phyloP scores from a whole-genome alignment of 2,888 invertebrate species.

The Tyria jacobaeae region DNA sequence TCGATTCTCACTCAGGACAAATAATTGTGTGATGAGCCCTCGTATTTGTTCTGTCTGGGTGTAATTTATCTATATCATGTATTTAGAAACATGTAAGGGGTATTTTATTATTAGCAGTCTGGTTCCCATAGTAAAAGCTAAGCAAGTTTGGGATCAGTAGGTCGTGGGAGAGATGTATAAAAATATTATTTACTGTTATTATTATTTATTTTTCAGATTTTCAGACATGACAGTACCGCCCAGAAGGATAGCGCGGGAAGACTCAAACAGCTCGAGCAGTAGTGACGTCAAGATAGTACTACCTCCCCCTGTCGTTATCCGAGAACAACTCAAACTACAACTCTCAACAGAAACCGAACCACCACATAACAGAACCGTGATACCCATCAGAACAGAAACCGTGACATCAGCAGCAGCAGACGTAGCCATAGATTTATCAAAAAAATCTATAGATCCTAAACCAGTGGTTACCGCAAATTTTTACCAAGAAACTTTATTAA shows the following conservation, averaged over 20 bases:
- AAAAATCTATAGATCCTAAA: slow-evolving; percentile 58
- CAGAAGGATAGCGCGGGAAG: slow-evolving; percentile 69
- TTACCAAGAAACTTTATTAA: slow-evolving; percentile 76
- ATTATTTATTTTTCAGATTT: slow-evolving; percentile 56
- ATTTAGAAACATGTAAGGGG: too few species aligned
- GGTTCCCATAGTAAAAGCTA: too few species aligned
- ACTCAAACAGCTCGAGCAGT: slow-evolving; percentile 76
- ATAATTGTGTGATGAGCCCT: too few species aligned
- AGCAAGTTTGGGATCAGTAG: too few species aligned
- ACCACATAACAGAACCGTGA: too few species aligned
- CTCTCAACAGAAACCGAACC: slow-evolving; percentile 61
- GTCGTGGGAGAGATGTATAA: too few species aligned
- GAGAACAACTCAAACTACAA: slow-evolving; percentile 57
- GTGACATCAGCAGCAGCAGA: slow-evolving; percentile 61
- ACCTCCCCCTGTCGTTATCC: slow-evolving; percentile 33
- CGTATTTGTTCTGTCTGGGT: too few species aligned
- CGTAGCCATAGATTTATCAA: slow-evolving; percentile 72
- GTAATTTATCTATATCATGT: too few species aligned
- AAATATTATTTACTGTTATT: too few species aligned
- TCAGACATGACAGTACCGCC: slow-evolving; percentile 68
- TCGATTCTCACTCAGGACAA: too few species aligned
- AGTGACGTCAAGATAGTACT: slow-evolving; percentile 51
- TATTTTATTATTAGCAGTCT: too few species aligned
- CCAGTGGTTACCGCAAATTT: slow-evolving; percentile 73
- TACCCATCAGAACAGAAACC: slow-evolving; percentile 55